Evolutionary conservation across 2,888 invertebrate species (phyloP), one percentile per base, ranked within the genome.

Genomic region (Philonicus albiceps): DNA sequence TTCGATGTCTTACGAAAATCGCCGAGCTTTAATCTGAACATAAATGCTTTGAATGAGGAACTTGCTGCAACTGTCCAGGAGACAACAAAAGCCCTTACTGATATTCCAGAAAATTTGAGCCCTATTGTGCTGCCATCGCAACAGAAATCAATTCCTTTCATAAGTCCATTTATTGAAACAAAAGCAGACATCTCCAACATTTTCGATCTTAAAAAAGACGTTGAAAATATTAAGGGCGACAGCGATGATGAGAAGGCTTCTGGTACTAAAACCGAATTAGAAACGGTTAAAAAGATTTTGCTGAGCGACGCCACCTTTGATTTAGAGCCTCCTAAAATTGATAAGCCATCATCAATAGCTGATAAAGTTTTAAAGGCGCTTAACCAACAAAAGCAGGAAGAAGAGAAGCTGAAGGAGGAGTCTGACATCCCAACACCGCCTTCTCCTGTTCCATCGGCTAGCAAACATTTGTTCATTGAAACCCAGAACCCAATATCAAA

Each of bases 321-420:
- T 88, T 88, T 92, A 73, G 92, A 91, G 31, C 90, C 91, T 0
- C 90, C 91, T 0, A 92, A 92, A 86, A 90, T 91, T 37, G 92
- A 92, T 78, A 91, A 91, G 83, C 90, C 91, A n/a, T 93, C 94
- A 0, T 94, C 95, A 88, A 95, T 95, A 89, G 94, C 94, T 0
- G 95, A 95, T 88, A 94, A 94, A 89, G 93, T 95, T 3, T 91
- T 95, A 0, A 94, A 94, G 90, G 94, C 94, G 6, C 91, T 92
- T 3, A 92, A 93, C 92, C 91, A 94, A 92, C 91, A 94, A 93
- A 91, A 94, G 93, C 88, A 94, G 93, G 90, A 92, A 85, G 91
- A 93, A 91, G 89, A 90, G 19, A 86, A 72, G 43, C 30, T 90
- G 6, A 91, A 91, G 86, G 89, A 90, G 49, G 91, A 91, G 11